These are phyloP conservation scores for Drosophila orena DNA, from an alignment of 1,140 invertebrate genomes.

Conservation along the genomic window DNA sequence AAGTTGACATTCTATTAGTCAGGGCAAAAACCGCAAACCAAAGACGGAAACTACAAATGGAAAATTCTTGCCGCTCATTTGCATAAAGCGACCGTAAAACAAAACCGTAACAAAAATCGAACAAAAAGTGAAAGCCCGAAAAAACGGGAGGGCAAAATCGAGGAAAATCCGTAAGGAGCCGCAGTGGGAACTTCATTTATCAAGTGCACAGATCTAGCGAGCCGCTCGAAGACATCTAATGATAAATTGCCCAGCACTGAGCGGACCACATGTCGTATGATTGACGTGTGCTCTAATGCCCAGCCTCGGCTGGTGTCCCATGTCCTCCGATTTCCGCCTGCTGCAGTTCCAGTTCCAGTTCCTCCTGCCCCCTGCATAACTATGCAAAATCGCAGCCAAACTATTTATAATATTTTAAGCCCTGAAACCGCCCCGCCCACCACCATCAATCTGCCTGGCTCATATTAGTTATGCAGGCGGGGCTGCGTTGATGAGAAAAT, in stretches of 20 bases:
- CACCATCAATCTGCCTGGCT: constrained; percentile 21
- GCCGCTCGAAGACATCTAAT: constrained; percentile 47
- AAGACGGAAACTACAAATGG: constrained; percentile 36
- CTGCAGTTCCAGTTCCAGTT: not conserved
- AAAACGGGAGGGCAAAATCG: constrained; percentile 29
- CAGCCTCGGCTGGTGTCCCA: constrained; percentile 10
- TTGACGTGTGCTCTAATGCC: constrained; percentile 75
- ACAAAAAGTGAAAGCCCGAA: constrained; percentile 33
- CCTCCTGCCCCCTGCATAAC: constrained; percentile 14
- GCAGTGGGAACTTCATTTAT: constrained; percentile 68
- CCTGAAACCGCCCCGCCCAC: constrained; percentile 7
- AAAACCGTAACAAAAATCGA: constrained; percentile 44
- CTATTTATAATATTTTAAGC: constrained; percentile 76
- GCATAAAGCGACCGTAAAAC: constrained; percentile 79
- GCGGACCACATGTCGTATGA: constrained; percentile 77
- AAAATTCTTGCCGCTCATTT: constrained; percentile 53
- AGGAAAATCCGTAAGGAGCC: constrained; percentile 15
- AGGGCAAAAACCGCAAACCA: constrained; percentile 7
- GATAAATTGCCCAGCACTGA: constrained; percentile 63
- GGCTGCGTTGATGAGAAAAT: constrained; percentile 78
- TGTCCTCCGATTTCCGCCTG: not conserved
- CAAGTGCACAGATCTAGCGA: constrained; percentile 45
- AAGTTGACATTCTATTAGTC: constrained; percentile 53
- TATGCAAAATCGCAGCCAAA: constrained; percentile 67
- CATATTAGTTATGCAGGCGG: constrained; percentile 77